Evolutionary conservation across 1,140 invertebrate genomes (phyloP), one percentile per base, ranked within the genome.

Genomic region (Ceratitis capitata): DNA sequence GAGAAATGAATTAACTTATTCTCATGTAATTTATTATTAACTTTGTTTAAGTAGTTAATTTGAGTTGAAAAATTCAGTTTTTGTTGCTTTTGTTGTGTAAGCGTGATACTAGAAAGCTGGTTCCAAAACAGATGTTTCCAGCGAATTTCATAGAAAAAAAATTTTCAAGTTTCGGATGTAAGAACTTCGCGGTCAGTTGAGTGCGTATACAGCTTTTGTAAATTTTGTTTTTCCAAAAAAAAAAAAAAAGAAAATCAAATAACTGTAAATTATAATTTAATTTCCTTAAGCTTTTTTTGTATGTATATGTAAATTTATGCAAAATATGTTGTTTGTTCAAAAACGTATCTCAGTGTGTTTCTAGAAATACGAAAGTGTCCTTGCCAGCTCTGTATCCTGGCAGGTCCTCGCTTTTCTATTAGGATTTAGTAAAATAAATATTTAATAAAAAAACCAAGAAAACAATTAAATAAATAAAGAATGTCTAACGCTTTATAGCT

Each of bases 321-420:
- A 53, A 32, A 83, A 83, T 32, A 87, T 87, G 86, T 90, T 90
- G 45, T 89, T 89, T 89, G 86, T 90, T 89, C 86, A 85, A 86
- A 89, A 90, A 88, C 88, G 87, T 89, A 89, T 90, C 89, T 90
- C 89, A 90, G 89, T 90, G 89, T 90, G 89, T 89, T 87, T 88
- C n/a, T 78, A 78, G 69, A 78, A 45, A 23, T 47, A 9, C n/a
- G 64, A 42, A 16, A 12, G 58, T 16, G 23, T n/a, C 5, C 23
- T 12, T 61, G n/a, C n/a, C n/a, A n/a, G 56, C 56, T 23, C 5
- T 26, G 29, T 4, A 7, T 23, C 53, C 3, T 7, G 64, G n/a
- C 64, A 9, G 19, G 53, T 84, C 26, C 56, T 16, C 9, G 39
- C 56, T 29, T 35, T 47, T 32, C n/a, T 32, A 42, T 69, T 29